Conservation (phyloP, 2,888 invertebrate genomes). For the Campopleginae sp. region DNA sequence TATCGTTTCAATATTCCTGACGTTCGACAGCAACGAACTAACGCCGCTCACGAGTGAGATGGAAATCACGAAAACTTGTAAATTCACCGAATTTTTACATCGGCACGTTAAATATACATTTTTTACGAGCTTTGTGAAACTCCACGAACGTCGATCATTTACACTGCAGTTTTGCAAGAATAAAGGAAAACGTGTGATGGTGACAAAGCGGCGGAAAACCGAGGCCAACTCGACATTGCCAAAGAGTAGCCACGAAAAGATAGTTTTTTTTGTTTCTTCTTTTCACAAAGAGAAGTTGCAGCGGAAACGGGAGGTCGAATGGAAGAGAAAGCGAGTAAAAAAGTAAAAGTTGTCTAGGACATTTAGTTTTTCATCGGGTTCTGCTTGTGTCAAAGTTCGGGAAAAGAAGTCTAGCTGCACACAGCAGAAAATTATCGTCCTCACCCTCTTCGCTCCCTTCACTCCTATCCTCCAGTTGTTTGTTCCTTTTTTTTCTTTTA, state of each 20-base stretch:
- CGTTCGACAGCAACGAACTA: constrained; percentile 44
- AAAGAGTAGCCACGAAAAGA: not conserved
- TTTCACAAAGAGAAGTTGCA: not conserved
- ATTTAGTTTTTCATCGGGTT: constrained; percentile 51
- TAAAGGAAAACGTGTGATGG: constrained; percentile 43
- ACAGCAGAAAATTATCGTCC: constrained; percentile 48
- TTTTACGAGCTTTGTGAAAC: constrained; percentile 40
- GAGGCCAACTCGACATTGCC: constrained; percentile 33
- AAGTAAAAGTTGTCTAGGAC: constrained; percentile 31
- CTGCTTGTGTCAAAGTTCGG: constrained; percentile 22
- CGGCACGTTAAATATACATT: not conserved
- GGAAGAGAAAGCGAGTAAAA: constrained; percentile 11
- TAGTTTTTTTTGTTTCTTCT: not conserved
- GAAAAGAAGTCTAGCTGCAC: constrained; percentile 29
- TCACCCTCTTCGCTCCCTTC: constrained; percentile 16
- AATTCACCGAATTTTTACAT: not conserved
- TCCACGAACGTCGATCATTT: constrained; percentile 42
- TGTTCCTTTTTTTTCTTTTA: not conserved
- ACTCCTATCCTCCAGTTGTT: not conserved
- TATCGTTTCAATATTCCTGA: constrained; percentile 69
- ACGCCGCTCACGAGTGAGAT: constrained; percentile 15
- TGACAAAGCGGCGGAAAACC: constrained; percentile 3
- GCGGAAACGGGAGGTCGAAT: constrained; percentile 2
- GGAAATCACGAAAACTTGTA: constrained; percentile 3
- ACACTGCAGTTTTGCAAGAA: constrained; percentile 36